These are phyloP conservation scores for Yponomeuta cagnagella DNA, from an alignment of 2,888 invertebrate species.

Conservation along the genomic window DNA sequence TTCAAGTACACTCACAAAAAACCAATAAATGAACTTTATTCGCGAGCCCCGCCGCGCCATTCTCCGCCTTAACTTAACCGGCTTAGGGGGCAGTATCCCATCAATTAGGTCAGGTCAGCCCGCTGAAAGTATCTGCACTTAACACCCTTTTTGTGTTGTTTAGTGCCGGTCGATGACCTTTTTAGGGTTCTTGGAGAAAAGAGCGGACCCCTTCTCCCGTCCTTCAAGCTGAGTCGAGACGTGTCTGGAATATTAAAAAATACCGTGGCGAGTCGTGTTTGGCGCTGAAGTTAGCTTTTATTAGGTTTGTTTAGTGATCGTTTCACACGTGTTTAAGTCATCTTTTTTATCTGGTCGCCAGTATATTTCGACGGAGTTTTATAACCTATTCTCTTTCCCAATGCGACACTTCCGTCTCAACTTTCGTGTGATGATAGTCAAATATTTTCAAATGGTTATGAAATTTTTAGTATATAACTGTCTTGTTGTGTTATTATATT, in stretches of 20 bases:
- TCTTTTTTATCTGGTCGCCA: no score
- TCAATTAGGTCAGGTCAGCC: constrained; percentile 2
- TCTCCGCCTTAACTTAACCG: neutral
- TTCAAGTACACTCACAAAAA: neutral
- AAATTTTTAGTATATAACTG: no score
- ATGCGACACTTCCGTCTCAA: no score
- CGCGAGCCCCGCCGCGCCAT: neutral
- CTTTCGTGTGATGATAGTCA: no score
- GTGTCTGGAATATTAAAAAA: neutral
- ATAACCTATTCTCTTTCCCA: no score
- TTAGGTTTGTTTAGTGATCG: no score
- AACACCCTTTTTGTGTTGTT: constrained; percentile 1
- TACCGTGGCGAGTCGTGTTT: neutral
- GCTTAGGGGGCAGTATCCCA: neutral
- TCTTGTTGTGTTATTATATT: no score
- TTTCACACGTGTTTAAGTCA: no score
- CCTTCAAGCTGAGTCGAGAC: neutral
- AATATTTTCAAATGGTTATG: no score
- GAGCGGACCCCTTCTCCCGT: neutral
- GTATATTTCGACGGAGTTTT: no score
- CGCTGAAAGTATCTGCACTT: neutral
- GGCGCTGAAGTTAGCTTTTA: neutral
- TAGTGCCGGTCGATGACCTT: neutral
- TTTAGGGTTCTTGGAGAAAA: neutral
- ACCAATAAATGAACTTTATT: neutral